These are phyloP conservation scores for Saccostrea echinata DNA, from an alignment of 1,140 invertebrate genomes.

Conservation along the genomic window DNA sequence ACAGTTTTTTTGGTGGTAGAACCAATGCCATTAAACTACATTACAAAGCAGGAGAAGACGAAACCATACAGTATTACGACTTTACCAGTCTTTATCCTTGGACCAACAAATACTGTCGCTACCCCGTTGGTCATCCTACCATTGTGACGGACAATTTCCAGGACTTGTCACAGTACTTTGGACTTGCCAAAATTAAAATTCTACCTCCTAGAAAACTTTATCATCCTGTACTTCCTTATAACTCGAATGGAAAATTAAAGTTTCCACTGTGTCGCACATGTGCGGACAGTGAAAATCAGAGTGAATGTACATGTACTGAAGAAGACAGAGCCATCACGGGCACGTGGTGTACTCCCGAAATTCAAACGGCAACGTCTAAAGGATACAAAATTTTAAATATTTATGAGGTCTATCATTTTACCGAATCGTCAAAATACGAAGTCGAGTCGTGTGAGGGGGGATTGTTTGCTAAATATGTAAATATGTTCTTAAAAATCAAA, in stretches of 20 bases:
- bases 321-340: conserved; percentile 41
- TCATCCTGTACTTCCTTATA: conserved; percentile 55
- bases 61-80: conserved; percentile 44
- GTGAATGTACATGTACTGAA: conserved; percentile 27
- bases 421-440: conserved; percentile 55
- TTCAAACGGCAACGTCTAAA: conserved; percentile 40
- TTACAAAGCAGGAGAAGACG: conserved; percentile 41
- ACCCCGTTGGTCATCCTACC: conserved; percentile 51
- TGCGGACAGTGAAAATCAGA: conserved; percentile 45
- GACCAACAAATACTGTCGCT: conserved; percentile 52
- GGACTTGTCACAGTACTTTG: conserved; percentile 47
- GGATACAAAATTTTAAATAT: conserved; percentile 55
- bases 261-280: conserved; percentile 51
- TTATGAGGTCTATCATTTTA: conserved; percentile 54
- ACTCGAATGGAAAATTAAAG: conserved; percentile 52
- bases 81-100: conserved; percentile 54
- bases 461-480: conserved; percentile 60
- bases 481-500: conserved; percentile 64
- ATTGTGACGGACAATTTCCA: conserved; percentile 53
- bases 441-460: not conserved
- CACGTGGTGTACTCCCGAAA: conserved; percentile 55
- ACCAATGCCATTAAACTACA: conserved; percentile 45
- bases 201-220: conserved; percentile 43
- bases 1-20: conserved; percentile 44
- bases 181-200: conserved; percentile 55